These are phyloP conservation scores for Chauna torquata DNA, from an alignment of 2,113 vertebrate genomes.

Conservation along the genomic window DNA sequence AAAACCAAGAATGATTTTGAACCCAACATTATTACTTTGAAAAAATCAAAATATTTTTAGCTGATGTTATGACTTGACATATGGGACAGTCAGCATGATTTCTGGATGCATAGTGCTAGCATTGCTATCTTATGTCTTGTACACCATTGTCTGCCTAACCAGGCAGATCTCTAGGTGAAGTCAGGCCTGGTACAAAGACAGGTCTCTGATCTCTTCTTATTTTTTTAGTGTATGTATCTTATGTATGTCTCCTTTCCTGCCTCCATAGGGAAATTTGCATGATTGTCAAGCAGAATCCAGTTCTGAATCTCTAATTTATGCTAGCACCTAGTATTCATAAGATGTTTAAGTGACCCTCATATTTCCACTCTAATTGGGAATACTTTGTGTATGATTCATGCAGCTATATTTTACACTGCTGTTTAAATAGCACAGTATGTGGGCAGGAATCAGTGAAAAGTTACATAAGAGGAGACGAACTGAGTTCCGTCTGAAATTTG, in stretches of 20 bases:
- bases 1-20: not conserved
- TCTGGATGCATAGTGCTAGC: not conserved
- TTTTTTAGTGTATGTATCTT: not conserved
- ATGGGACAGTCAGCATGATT: not conserved
- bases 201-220: not conserved
- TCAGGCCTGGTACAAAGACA: not conserved
- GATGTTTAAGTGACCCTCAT: not conserved
- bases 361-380: not conserved
- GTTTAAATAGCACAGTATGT: not conserved
- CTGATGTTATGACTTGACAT: not conserved
- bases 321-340: not conserved
- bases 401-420: not conserved
- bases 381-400: not conserved
- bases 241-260: not conserved
- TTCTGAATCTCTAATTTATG: not conserved
- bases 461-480: not conserved
- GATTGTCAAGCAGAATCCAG: not conserved
- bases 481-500: not conserved
- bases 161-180: not conserved
- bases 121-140: not conserved
- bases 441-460: not conserved
- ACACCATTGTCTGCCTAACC: not conserved
- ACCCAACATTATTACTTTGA: not conserved
- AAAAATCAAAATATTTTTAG: not conserved
- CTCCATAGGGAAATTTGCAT: not conserved